Percentiles rank a stretch among this genome's conserved stretches.
Evolutionary conservation across 2,113 vertebrate genomes (phyloP).

Genomic region (Ageneiosus marmoratus): DNA sequence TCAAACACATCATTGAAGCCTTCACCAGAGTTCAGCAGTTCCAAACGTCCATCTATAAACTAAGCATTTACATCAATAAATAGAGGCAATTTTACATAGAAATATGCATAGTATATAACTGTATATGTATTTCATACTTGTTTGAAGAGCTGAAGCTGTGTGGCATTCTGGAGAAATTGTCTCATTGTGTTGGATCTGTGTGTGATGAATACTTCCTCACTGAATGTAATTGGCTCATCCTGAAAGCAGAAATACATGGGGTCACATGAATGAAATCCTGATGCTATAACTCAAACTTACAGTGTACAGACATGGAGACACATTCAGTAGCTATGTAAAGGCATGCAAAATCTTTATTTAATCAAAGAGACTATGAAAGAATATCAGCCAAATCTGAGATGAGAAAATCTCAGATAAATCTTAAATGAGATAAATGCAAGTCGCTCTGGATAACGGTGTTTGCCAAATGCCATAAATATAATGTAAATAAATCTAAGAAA

Average conservation of each 20-base stretch:
- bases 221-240: slow-evolving; percentile 95
- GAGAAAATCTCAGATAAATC: no score
- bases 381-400: background rate
- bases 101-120: background rate
- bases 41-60: slow-evolving; percentile 96
- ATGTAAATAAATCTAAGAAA: background rate
- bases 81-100: background rate
- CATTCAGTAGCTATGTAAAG: background rate
- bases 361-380: background rate
- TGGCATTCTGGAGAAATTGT: slow-evolving; percentile 94
- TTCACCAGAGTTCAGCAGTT: slow-evolving; percentile 90
- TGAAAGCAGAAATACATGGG: slow-evolving; percentile 54
- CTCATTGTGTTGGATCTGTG: slow-evolving; percentile 93
- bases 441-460: no score
- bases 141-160: slow-evolving; percentile 96
- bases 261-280: background rate
- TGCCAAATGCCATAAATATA: no score
- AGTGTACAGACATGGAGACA: background rate
- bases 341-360: background rate
- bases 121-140: slow-evolving; percentile 72
- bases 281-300: background rate
- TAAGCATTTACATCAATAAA: slow-evolving; percentile 56
- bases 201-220: slow-evolving; percentile 86
- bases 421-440: no score
- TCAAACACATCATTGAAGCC: slow-evolving; percentile 97